Evolutionary conservation across 2,797 vertebrate species (phyloP), one percentile per base, ranked within the genome.

Genomic region (Eidolon dupreanum): DNA sequence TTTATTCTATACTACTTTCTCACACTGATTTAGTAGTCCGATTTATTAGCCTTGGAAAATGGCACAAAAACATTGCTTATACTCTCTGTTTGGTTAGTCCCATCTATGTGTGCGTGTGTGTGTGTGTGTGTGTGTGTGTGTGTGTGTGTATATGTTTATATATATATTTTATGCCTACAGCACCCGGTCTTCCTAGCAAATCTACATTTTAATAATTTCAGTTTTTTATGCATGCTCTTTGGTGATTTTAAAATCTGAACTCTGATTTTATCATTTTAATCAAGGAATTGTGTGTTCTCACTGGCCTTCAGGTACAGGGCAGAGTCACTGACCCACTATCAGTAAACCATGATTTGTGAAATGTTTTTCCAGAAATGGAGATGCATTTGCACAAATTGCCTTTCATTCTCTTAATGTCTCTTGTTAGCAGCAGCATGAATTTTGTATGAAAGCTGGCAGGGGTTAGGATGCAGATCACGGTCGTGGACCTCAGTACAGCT

Each of bases 221-320:
- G 31, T 46, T 70, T 92, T 84, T 68, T n/a, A 57, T 65, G 20
- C 46, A 59, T 84, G 6, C 70, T 22, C 5, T 79, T 90, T 77
- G 36, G 9, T 82, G 51, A 68, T 85, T 96, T 86, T 61, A 74
- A 94, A 92, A 31, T 57, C 13, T n/a, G 8, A 88, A 61, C 61
- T 85, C 53, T 57, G 81, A 78, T 71, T 94, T 12, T 53, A 55
- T 84, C 59, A n/a, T 90, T 95, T 88, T 94, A n/a, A 87, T 95
- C 33, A 11, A 85, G 33, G 26, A 77, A 70, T 71, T 57, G 19
- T 61, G 3, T 92, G 41, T 89, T 11, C 55, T 8, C 41, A 1
- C 5, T 36, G 46, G 49, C 55, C n/a, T 85, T 77, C 43, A 66
- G 33, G 31, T 77, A 41, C 17, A 49, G 33, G 2, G n/a, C 63